Conservation (phyloP, 2,888 invertebrate genomes). For the Hedychridium roseum region DNA sequence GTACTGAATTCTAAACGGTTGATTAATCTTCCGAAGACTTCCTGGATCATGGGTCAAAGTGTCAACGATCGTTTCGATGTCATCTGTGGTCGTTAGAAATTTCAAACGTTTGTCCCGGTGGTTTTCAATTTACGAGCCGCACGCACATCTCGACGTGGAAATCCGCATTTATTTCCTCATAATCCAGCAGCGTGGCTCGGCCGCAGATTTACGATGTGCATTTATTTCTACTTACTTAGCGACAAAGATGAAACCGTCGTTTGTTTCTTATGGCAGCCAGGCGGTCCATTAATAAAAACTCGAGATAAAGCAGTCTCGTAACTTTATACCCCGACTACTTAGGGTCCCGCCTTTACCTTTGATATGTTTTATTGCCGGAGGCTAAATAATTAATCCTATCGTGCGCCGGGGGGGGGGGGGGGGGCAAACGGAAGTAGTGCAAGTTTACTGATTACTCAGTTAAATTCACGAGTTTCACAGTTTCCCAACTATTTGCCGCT, state of each 20-base stretch:
- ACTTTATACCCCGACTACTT: neutral
- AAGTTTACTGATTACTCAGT: conserved; percentile 37
- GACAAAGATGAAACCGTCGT: neutral
- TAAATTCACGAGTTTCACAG: conserved; percentile 32
- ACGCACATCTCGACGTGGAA: too few relatives aligned
- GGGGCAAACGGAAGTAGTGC: conserved; percentile 24
- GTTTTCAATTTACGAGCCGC: too few relatives aligned
- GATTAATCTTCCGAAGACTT: too few relatives aligned
- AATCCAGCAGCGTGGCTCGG: too few relatives aligned
- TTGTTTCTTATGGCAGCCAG: neutral
- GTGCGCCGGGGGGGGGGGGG: neutral
- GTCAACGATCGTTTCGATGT: too few relatives aligned
- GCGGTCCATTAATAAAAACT: conserved; percentile 26
- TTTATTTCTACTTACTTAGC: neutral
- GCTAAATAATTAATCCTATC: conserved; percentile 31
- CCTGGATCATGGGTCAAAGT: too few relatives aligned
- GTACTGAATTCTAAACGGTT: too few relatives aligned
- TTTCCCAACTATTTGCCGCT: conserved; percentile 24
- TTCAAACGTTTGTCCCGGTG: too few relatives aligned
- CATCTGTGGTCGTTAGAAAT: too few relatives aligned
- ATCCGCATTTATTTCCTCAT: too few relatives aligned
- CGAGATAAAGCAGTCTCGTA: conserved; percentile 9
- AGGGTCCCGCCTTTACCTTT: conserved; percentile 24
- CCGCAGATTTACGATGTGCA: too few relatives aligned
- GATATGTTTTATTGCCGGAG: conserved; percentile 29